These are phyloP conservation scores for Tragopan temminckii DNA, from an alignment of 2,797 vertebrate species.

Conservation along the genomic window DNA sequence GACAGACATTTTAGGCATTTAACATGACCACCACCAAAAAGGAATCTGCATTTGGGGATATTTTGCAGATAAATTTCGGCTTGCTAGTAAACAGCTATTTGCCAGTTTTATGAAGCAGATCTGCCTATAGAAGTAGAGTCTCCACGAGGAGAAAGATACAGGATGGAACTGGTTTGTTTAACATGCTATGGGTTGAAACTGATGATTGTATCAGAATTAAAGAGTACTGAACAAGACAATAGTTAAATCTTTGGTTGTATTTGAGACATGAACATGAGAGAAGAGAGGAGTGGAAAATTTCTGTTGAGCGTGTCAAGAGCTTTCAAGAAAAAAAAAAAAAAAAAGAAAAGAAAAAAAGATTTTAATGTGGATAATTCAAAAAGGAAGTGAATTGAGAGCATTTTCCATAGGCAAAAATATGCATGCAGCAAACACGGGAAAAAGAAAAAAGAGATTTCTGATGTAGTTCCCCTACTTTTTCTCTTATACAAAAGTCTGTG, in stretches of 20 bases:
- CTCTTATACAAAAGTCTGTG: not conserved
- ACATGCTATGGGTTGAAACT: not conserved
- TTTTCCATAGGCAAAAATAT: not conserved
- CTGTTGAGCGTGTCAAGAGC: not conserved
- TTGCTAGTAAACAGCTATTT: not conserved
- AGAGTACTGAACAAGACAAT: not conserved
- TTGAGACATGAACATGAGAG: not conserved
- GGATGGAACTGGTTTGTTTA: not conserved
- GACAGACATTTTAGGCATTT: not conserved
- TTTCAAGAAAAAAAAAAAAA: not conserved
- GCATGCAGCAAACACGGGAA: not conserved
- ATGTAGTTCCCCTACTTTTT: not conserved
- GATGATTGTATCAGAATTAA: not conserved
- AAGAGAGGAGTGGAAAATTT: not conserved
- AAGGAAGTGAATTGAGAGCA: not conserved
- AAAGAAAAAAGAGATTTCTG: not conserved
- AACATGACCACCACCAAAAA: not conserved
- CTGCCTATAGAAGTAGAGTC: not conserved
- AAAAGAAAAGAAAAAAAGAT: not conserved
- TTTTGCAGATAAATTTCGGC: not conserved
- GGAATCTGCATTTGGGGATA: fast-evolving
- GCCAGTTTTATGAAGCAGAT: not conserved
- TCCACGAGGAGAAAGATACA: not conserved
- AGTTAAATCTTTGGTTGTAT: not conserved
- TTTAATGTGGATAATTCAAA: not conserved